Evolutionary conservation across 2,797 vertebrate species (phyloP), one percentile per base, ranked within the genome.

Genomic region (Enteromius trimaculatus): DNA sequence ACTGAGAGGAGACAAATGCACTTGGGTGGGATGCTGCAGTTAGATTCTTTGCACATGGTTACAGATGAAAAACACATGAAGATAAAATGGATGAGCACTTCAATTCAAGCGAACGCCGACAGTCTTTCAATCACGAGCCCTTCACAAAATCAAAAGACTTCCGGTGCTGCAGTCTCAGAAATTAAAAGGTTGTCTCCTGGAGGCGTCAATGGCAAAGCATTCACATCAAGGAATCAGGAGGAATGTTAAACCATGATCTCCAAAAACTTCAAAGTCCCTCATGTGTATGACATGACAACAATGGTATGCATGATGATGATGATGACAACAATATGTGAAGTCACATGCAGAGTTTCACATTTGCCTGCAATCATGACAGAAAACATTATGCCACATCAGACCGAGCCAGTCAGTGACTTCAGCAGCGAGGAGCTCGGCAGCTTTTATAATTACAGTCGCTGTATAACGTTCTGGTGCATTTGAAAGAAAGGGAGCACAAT

Each of bases 401-500:
- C 2, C 21, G 70, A 55, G 77, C 31, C 75, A 72, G 76, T 72
- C 77, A 44, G 71, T 85, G 83, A 74, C 55, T 2, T 74, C 68
- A 80, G 39, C 68, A 44, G 39, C 29, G 19, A 79, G 26, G 29
- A 65, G 62, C 64, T 65, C n/a, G 58, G 31, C 44, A 86, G 81
- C 60, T 53, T 77, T 78, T 26, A 65, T 83, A 86, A 88, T 86
- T 81, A 86, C 70, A 84, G 82, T 34, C 23, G 19, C 23, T 71
- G 64, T 79, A 80, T 81, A 79, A 76, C 21, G 44, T 84, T 72
- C 66, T 76, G 26, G 44, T 39, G 65, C 39, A 64, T 86, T 82
- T 87, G 79, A 82, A 79, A 71, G 39, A 82, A 62, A 81, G 74
- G 55, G 70, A 76, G 77, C 55, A 79, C 79, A 83, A 83, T 85